Base-by-base conservation (phyloP, 2,113 vertebrate genomes). In the Daubentonia madagascariensis region DNA sequence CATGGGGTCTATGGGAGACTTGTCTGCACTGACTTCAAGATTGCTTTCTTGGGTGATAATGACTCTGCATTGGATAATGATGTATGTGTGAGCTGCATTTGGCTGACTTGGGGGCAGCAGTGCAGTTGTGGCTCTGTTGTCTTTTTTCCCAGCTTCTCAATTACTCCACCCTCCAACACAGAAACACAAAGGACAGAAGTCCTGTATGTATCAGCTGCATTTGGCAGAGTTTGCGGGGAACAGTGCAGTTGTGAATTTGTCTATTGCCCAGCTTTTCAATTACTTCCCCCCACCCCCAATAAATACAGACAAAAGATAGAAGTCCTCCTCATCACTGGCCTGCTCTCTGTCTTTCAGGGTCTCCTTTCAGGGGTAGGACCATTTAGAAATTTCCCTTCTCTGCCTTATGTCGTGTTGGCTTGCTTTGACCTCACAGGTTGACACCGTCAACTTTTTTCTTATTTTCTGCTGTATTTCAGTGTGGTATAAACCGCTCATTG, bases 21-120 rank as follows among this genome's bases (percentile, higher is more conserved):
- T 0, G 94, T 99, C 54, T 99, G 99, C 98, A 99, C 99, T 35
- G 99, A 99, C 98, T 99, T 99, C 94, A 99, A 99, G 94, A 99
- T 99, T 85, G 98, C 99, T 76, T 99, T 99, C 97, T 91, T 99
- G 96, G 99, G 99, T 0, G 99, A 99, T 35, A 98, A 99, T 4
- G 99, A 99, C 85, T 95, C 97, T 6, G 37, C 98, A 22, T 72
- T 97, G 70, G 98, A 99, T 32, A 99, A 99, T 65, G 98, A 97
- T 37, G 99, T 99, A 98, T 2, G 96, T 94, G 20, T 8, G 23
- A 43, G 52, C 75, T 65, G 32, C 18, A 0, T 45, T 40, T 67
- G 93, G 35, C 45, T 20, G 61, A 35, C 20, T 97, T 12, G 30
- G 32, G 43, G 61, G 48, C 25, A 89, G 67, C 16, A 40, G 45